Evolutionary conservation across 2,797 vertebrate genomes (phyloP).

Genomic region (Cheirogaleus major): DNA sequence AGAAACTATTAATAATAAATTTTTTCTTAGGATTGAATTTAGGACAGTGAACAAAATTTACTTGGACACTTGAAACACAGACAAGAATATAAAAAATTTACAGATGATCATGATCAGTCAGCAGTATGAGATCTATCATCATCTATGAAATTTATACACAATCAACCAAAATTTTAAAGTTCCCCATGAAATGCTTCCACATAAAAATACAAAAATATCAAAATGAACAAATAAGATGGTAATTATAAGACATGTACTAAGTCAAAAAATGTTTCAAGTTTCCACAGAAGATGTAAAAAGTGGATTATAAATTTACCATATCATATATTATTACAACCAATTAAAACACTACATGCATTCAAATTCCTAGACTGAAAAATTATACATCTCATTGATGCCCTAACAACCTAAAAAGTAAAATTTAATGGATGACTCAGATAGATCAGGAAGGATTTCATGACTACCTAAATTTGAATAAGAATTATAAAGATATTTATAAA

Average conservation of each 20-base stretch:
- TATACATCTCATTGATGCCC: not conserved
- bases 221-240: not conserved
- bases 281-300: constrained; percentile 7
- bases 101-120: not conserved
- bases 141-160: not conserved
- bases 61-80: not conserved
- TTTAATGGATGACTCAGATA: not conserved
- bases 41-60: constrained; percentile 11
- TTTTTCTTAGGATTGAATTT: not conserved
- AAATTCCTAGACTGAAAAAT: not conserved
- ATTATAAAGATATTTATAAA: not conserved
- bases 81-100: not conserved
- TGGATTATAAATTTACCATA: not conserved
- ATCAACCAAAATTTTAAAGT: not conserved
- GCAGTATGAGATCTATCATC: not conserved
- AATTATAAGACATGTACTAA: constrained; percentile 6
- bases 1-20: not conserved
- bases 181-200: not conserved
- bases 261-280: not conserved
- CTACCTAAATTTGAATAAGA: not conserved
- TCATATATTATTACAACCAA: not conserved
- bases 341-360: not conserved
- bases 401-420: not conserved
- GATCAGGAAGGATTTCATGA: not conserved
- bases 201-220: not conserved